Percentiles rank a stretch among this genome's conserved stretches.
phyloP scores from a whole-genome alignment of 1,140 invertebrate species.

The Pentalonia nigronervosa region DNA sequence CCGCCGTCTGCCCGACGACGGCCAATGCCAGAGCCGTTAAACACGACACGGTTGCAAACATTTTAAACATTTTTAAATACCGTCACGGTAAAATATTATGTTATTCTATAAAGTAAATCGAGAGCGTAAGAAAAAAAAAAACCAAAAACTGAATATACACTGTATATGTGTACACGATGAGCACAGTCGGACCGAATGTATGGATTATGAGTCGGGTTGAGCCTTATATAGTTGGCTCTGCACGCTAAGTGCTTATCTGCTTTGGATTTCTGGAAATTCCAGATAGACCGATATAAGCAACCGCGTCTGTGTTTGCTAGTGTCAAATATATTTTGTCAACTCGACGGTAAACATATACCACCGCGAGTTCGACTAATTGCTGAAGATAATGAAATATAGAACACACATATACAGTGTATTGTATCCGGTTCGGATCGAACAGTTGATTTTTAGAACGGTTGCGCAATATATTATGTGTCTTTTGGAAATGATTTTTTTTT shows the following conservation, averaged over 20 bases:
- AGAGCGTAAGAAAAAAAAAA: background rate
- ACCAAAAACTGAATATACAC: background rate
- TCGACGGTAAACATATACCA: background rate
- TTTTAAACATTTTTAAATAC: background rate
- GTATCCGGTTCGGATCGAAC: background rate
- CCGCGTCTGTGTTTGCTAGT: background rate
- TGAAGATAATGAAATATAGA: constrained; percentile 19
- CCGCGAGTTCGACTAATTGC: background rate
- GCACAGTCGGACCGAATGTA: background rate
- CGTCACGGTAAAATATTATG: background rate
- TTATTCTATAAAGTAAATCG: background rate
- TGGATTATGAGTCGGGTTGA: background rate
- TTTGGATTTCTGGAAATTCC: background rate
- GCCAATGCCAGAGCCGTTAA: background rate
- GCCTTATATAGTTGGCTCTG: background rate
- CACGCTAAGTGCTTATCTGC: background rate
- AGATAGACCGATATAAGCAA: background rate
- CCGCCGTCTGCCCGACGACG: background rate
- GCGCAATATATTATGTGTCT: background rate
- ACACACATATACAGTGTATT: background rate
- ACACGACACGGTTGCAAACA: background rate
- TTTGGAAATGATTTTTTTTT: background rate
- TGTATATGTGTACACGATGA: background rate
- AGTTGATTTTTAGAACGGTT: background rate
- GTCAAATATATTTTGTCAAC: background rate